These are phyloP conservation scores for Chaetodon trifascialis DNA, from an alignment of 2,113 vertebrate genomes.

Conservation along the genomic window DNA sequence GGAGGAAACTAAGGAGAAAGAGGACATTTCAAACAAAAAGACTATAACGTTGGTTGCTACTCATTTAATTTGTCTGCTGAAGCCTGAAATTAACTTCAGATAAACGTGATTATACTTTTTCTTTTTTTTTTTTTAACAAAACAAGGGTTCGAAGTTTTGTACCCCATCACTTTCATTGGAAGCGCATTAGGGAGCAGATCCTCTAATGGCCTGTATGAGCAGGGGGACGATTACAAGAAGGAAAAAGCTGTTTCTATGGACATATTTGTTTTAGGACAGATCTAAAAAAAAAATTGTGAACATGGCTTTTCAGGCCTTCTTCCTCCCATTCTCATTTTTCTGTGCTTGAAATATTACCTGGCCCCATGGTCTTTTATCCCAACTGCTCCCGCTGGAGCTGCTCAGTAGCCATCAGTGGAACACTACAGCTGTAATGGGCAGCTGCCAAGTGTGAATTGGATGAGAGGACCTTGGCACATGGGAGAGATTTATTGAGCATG, in stretches of 20 bases:
- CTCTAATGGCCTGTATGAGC: background rate
- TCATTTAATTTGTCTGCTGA: background rate
- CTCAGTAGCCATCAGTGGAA: constrained; percentile 1
- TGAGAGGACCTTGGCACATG: background rate
- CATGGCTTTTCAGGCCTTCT: background rate
- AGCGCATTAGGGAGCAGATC: background rate
- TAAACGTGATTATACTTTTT: background rate
- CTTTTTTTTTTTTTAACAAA: background rate
- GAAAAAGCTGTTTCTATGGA: background rate
- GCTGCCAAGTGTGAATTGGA: constrained; percentile 26
- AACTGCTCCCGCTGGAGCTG: constrained; percentile 2
- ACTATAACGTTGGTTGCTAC: background rate
- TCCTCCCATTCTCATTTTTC: background rate
- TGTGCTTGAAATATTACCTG: background rate
- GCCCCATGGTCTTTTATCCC: background rate
- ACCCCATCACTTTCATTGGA: background rate
- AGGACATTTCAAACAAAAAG: background rate
- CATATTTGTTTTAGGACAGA: too few species aligned
- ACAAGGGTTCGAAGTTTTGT: background rate
- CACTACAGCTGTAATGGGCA: background rate
- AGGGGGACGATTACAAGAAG: background rate
- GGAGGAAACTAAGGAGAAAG: background rate
- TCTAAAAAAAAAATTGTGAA: background rate
- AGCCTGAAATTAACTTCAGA: background rate
- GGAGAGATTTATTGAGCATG: constrained; percentile 14